Base-by-base conservation (phyloP, 2,888 invertebrate genomes). In the Eutolmus rufibarbis region DNA sequence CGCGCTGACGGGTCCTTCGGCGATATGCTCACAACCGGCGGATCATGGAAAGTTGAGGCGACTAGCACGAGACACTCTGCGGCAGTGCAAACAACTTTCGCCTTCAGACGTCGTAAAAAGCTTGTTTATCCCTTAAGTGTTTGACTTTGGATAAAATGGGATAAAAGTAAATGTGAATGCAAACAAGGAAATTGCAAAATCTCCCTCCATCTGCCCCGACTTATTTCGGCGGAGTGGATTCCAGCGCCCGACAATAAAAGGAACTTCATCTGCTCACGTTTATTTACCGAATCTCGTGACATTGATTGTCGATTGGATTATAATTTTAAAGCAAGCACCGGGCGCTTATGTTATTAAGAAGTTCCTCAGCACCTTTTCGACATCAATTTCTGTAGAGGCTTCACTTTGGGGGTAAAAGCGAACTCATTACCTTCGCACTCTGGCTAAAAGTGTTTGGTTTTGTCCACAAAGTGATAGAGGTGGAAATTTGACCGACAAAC, bases 111-210 rank as follows among this genome's bases (percentile, higher is more conserved):
- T 81, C 87, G 87, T 87, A 87, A 87, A 86, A 87, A 87, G 87
- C 87, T 79, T 79, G 87, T 87, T 87, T 87, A 87, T 87, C 87
- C 87, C 81, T 87, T 87, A 87, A 87, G 87, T 87, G 87, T 87
- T 87, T 87, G 87, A 87, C 87, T 87, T 87, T 79, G 81, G 87
- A 87, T 87, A 87, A 87, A 87, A 87, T 66, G 79, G 87, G 87
- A 87, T 87, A 87, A 87, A 81, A 87, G 87, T 87, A 87, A 87
- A 87, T 87, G 87, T 87, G 87, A 31, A 87, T 87, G 79, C 87
- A 87, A 87, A 87, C 87, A 87, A 87, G 87, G 81, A 87, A 87
- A 87, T 87, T 87, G 79, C 79, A 87, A 51, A 77, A 81, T 66
- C 74, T 74, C 51, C 46, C 43, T 34, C 79, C 87, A 78, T 86